Evolutionary conservation across 2,888 invertebrate genomes (phyloP).

Genomic region (Odontocerum albicorne): DNA sequence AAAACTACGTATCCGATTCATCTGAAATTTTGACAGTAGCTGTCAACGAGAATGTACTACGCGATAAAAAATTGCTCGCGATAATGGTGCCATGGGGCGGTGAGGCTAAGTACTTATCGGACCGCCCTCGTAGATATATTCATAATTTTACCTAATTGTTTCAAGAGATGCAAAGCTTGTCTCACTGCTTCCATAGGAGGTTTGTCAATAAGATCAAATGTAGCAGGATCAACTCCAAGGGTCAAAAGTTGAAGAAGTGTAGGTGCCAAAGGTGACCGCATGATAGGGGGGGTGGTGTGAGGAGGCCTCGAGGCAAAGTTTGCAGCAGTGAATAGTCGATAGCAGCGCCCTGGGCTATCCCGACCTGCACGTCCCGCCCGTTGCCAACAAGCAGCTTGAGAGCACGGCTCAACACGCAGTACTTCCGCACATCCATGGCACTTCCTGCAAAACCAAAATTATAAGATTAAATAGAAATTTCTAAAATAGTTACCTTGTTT

Average conservation of each 20-base stretch:
- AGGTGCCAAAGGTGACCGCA: slow-evolving; percentile 62
- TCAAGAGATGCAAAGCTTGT: slow-evolving; percentile 65
- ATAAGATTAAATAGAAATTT: too few relatives aligned
- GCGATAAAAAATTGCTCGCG: not conserved
- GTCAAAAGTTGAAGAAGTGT: slow-evolving; percentile 83
- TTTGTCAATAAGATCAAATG: slow-evolving; percentile 89
- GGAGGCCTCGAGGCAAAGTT: slow-evolving; percentile 73
- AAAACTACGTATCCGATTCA: too few relatives aligned
- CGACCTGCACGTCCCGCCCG: slow-evolving; percentile 91
- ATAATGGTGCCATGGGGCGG: not conserved
- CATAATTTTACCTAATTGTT: slow-evolving; percentile 56
- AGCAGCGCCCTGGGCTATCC: slow-evolving; percentile 82
- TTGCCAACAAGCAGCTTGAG: slow-evolving; percentile 93
- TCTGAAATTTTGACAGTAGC: too few relatives aligned
- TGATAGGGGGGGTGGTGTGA: slow-evolving; percentile 85
- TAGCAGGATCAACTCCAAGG: slow-evolving; percentile 76
- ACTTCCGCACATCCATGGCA: slow-evolving; percentile 81
- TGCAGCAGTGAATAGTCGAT: slow-evolving; percentile 78
- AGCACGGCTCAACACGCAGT: slow-evolving; percentile 77
- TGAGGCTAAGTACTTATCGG: too few relatives aligned
- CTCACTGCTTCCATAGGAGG: slow-evolving; percentile 74
- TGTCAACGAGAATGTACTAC: too few relatives aligned
- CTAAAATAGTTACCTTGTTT: too few relatives aligned
- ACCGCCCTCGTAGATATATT: too few relatives aligned
- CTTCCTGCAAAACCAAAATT: slow-evolving; percentile 55